Evolutionary conservation across 2,888 invertebrate genomes (phyloP), one percentile per base, ranked within the genome.

Genomic region (Drosophila meridiana): DNA sequence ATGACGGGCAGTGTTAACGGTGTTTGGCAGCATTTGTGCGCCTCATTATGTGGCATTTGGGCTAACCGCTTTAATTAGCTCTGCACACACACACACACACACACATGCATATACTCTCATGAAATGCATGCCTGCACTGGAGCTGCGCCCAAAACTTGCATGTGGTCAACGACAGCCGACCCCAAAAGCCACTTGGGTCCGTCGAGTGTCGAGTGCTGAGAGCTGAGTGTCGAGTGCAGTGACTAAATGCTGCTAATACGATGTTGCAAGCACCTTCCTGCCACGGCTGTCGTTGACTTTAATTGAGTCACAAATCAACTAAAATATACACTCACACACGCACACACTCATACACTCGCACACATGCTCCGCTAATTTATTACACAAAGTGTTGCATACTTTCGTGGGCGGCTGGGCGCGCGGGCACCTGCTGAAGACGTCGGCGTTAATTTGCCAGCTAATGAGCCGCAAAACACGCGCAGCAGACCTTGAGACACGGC

Each of bases 271-370:
- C 82, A 80, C 80, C 80, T 80, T 80, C 80, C 82, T 80, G 80
- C 63, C 80, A 73, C 85, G 91, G 78, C 85, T 91, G 90, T 80
- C 81, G 84, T 86, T 90, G 91, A 90, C 90, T 92, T 92, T 91
- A 92, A 92, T 92, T 91, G 92, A 92, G 91, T 92, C 92, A 92
- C 92, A 92, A 92, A 92, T 92, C 92, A 92, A 91, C 86, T 80
- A 89, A 91, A 86, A 89, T 91, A 89, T 90, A 90, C 91, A 80
- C 83, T 78, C 52, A 53, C 53, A 42, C 30, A 32, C 32, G 48
- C 63, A 61, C 69, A 66, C 72, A 48, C 50, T 36, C 53, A 42
- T 63, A 36, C 52, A 26, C 48, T n/a, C 56, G 9, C n/a, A n/a
- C 57, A 13, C 32, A 66, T 70, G 58, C 40, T 67, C 77, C 86